Evolutionary conservation across 2,888 invertebrate species (phyloP).

Genomic region (Caradrina clavipalpis): DNA sequence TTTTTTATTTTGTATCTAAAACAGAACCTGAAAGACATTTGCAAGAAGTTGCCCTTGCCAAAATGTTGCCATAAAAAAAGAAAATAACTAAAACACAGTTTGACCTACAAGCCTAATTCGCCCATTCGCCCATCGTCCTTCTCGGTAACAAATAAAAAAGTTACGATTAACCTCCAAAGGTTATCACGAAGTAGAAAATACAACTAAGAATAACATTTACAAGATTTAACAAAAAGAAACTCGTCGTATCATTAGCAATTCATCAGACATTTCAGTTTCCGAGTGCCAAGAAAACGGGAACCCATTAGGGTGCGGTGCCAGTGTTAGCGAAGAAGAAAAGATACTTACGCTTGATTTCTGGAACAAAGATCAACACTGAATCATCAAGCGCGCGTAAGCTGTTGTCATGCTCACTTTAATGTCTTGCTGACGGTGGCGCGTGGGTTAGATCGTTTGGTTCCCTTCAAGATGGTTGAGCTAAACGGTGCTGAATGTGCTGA

Average conservation of each 20-base stretch:
- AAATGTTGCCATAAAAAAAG: background rate
- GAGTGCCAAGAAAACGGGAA: slow-evolving; percentile 70
- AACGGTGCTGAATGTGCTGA: too few relatives aligned
- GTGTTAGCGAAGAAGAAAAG: slow-evolving; percentile 22
- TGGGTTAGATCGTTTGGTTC: too few relatives aligned
- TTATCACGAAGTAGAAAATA: slow-evolving; percentile 64
- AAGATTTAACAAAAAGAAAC: slow-evolving; percentile 69
- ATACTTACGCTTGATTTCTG: too few relatives aligned
- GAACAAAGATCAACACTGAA: too few relatives aligned
- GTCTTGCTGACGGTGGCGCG: too few relatives aligned
- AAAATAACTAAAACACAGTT: slow-evolving; percentile 5
- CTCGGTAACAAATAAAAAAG: slow-evolving; percentile 41
- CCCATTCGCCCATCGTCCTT: slow-evolving; percentile 1
- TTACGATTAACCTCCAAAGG: slow-evolving; percentile 62
- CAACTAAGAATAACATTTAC: slow-evolving; percentile 70
- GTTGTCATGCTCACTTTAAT: too few relatives aligned
- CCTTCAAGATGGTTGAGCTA: too few relatives aligned
- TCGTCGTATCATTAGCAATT: slow-evolving; percentile 77
- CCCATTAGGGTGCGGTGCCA: slow-evolving; percentile 48
- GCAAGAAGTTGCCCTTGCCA: background rate
- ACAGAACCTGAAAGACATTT: background rate
- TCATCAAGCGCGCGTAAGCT: too few relatives aligned
- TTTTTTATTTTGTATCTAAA: background rate
- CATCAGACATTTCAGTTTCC: slow-evolving; percentile 75
- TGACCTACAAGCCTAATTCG: slow-evolving; percentile 25